These are phyloP conservation scores for Pentalonia nigronervosa DNA, from an alignment of 1,140 invertebrate species.

Conservation along the genomic window DNA sequence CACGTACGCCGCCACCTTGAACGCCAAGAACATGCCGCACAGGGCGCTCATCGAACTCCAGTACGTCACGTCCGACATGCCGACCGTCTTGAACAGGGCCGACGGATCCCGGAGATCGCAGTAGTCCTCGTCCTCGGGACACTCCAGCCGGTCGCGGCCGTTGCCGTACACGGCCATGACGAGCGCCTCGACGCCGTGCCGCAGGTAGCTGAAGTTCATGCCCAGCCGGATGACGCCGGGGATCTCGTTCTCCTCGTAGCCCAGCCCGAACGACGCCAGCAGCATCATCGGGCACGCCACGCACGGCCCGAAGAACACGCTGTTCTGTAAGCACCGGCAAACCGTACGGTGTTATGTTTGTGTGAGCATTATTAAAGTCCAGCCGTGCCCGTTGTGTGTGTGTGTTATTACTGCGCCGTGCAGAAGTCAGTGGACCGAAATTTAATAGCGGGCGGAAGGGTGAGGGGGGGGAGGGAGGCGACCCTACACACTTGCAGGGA, in stretches of 20 bases:
- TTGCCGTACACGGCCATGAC: constrained; percentile 80
- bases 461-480: too few species aligned
- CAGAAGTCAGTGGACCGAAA: too few species aligned
- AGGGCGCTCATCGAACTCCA: constrained; percentile 71
- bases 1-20: constrained; percentile 71
- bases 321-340: constrained; percentile 71
- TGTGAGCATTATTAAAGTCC: too few species aligned
- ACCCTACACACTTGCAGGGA: too few species aligned
- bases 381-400: too few species aligned
- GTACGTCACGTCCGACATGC: constrained; percentile 71
- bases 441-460: too few species aligned
- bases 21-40: constrained; percentile 68
- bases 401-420: too few species aligned
- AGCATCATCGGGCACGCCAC: constrained; percentile 78
- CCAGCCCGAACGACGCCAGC: constrained; percentile 78
- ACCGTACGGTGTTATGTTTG: background rate
- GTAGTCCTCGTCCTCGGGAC: constrained; percentile 72
- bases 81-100: constrained; percentile 62
- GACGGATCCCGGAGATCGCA: constrained; percentile 71
- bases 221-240: constrained; percentile 75
- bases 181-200: constrained; percentile 81
- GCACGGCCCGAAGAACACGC: constrained; percentile 79
- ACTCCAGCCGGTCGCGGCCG: constrained; percentile 72
- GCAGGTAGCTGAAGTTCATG: constrained; percentile 84
- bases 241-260: constrained; percentile 70